Evolutionary conservation across 2,797 vertebrate genomes (phyloP).

Genomic region (Chaetodon trifasciatus): DNA sequence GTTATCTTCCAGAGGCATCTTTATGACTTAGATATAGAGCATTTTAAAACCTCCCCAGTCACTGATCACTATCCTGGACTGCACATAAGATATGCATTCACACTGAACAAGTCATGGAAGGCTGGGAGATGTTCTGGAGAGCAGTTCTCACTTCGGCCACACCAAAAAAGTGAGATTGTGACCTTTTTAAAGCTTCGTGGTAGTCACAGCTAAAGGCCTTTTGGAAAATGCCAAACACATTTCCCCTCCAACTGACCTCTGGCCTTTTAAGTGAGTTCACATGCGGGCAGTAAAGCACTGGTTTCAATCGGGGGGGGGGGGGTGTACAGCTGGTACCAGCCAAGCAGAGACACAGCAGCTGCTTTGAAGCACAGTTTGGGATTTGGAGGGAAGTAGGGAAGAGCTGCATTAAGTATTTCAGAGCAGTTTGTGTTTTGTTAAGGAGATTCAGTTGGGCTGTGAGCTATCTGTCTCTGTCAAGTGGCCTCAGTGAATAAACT

Average conservation of each 20-base stretch:
- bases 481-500: constrained; percentile 30
- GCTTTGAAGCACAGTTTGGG: constrained; percentile 45
- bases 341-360: constrained; percentile 20
- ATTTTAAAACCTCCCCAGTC: constrained; percentile 39
- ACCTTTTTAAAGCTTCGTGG: constrained; percentile 28
- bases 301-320: constrained; percentile 57
- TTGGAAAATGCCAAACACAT: constrained; percentile 66
- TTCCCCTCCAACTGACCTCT: constrained; percentile 63
- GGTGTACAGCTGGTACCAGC: constrained; percentile 54
- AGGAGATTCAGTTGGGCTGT: constrained; percentile 2
- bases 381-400: neutral
- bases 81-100: constrained; percentile 53
- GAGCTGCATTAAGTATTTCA: neutral
- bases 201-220: constrained; percentile 23
- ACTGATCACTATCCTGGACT: constrained; percentile 48
- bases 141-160: neutral
- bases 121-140: constrained; percentile 1
- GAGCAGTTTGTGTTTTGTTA: constrained; percentile 9
- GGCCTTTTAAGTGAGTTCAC: constrained; percentile 56
- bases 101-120: constrained; percentile 44
- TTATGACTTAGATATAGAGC: constrained; percentile 57
- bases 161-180: neutral
- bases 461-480: constrained; percentile 39
- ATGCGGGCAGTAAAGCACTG: constrained; percentile 47
- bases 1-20: constrained; percentile 45